phyloP scores from a whole-genome alignment of 2,113 vertebrate genomes.

The Tor tambroides region DNA sequence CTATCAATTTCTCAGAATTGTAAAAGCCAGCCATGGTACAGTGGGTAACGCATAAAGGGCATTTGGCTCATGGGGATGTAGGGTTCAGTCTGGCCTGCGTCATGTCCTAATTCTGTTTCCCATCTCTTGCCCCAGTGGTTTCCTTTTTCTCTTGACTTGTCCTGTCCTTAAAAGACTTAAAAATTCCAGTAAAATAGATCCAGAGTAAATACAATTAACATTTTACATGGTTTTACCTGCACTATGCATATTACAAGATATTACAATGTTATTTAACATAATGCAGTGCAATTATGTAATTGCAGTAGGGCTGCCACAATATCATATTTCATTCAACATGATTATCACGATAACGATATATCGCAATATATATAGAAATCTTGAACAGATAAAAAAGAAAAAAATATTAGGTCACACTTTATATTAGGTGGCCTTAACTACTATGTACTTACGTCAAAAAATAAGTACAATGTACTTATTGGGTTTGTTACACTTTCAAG shows the following conservation, averaged over 20 bases:
- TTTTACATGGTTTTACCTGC: neutral
- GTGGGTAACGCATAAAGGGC: neutral
- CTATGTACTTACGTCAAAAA: too few species aligned
- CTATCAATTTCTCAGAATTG: neutral
- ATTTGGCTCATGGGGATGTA: neutral
- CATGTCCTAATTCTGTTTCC: neutral
- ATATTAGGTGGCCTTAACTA: too few species aligned
- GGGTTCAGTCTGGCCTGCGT: neutral
- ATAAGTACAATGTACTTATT: too few species aligned
- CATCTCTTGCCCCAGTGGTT: neutral
- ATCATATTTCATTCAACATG: neutral
- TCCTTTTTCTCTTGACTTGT: neutral
- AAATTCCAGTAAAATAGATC: neutral
- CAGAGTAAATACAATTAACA: neutral
- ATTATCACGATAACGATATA: neutral
- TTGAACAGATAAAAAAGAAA: too few species aligned
- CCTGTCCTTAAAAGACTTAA: neutral
- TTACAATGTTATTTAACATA: neutral
- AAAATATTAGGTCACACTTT: too few species aligned
- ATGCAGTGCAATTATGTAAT: neutral
- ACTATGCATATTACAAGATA: neutral
- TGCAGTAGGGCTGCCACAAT: neutral
- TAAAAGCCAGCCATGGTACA: neutral
- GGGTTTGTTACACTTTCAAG: too few species aligned
- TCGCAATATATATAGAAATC: too few species aligned